These are phyloP conservation scores for Pteria penguin DNA, from an alignment of 2,888 invertebrate species.

Conservation along the genomic window DNA sequence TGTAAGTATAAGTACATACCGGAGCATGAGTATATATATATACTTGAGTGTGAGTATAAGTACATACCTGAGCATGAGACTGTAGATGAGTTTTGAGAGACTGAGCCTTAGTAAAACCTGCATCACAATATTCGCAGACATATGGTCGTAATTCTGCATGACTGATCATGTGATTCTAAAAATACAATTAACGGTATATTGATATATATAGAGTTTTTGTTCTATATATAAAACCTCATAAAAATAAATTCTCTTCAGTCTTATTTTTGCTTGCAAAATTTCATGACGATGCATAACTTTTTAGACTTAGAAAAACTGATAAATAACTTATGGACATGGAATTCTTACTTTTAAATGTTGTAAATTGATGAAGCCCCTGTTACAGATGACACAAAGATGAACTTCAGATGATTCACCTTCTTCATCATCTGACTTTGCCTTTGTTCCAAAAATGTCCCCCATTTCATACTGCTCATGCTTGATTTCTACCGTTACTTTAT, in stretches of 20 bases:
- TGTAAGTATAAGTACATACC: too few species aligned
- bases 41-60: too few species aligned
- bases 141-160: conserved; percentile 81
- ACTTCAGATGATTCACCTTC: conserved; percentile 23
- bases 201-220: too few species aligned
- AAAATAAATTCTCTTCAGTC: too few species aligned
- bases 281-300: too few species aligned
- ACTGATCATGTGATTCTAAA: conserved; percentile 77
- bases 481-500: conserved; percentile 67
- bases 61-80: conserved; percentile 78
- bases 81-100: conserved; percentile 79
- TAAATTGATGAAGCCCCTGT: conserved; percentile 64
- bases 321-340: too few species aligned
- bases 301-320: too few species aligned
- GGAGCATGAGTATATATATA: too few species aligned
- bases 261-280: too few species aligned
- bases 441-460: conserved; percentile 48
- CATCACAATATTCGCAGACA: conserved; percentile 82
- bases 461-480: conserved; percentile 63
- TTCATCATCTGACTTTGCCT: conserved; percentile 12
- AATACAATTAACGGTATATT: conserved; percentile 10
- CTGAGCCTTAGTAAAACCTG: conserved; percentile 81
- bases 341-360: conserved; percentile 64
- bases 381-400: conserved; percentile 72
- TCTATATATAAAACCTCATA: too few species aligned